Evolutionary conservation across 2,113 vertebrate genomes (phyloP).

Genomic region (Sylvia atricapilla): DNA sequence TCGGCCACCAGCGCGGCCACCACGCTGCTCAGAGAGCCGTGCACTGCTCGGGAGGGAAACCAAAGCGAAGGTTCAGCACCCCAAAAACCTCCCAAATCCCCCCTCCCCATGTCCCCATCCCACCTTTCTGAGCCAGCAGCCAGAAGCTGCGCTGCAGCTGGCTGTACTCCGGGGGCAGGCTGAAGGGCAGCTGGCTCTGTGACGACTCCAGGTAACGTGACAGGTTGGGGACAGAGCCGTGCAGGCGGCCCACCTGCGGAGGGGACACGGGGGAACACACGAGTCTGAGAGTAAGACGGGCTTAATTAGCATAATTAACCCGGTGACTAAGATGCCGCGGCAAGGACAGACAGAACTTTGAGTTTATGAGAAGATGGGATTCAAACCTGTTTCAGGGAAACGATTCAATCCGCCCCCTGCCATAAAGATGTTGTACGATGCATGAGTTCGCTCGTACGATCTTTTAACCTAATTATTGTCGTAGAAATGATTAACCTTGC

Average conservation of each 20-base stretch:
- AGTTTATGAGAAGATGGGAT: too few species aligned
- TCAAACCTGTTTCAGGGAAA: too few species aligned
- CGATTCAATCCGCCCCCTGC: too few species aligned
- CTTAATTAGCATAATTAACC: too few species aligned
- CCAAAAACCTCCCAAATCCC: rapidly evolving
- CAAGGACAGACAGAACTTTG: too few species aligned
- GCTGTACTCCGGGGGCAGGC: conserved; percentile 79
- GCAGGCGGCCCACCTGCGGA: conserved; percentile 63
- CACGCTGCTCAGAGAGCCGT: conserved; percentile 73
- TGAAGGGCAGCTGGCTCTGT: conserved; percentile 78
- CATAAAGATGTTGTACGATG: too few species aligned
- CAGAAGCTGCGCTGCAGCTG: conserved; percentile 89
- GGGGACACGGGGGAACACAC: too few species aligned
- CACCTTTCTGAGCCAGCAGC: conserved; percentile 83
- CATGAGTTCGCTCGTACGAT: too few species aligned
- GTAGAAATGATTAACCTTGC: too few species aligned
- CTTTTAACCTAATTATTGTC: too few species aligned
- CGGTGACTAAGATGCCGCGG: too few species aligned
- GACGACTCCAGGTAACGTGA: conserved; percentile 84
- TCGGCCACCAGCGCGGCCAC: conserved; percentile 56
- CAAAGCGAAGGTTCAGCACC: neutral
- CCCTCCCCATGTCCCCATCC: rapidly evolving
- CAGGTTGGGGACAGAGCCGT: conserved; percentile 85
- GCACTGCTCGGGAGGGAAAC: conserved; percentile 34
- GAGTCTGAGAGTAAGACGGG: too few species aligned